phyloP scores from a whole-genome alignment of 1,140 invertebrate genomes.

The Sminthurinus signatus region DNA sequence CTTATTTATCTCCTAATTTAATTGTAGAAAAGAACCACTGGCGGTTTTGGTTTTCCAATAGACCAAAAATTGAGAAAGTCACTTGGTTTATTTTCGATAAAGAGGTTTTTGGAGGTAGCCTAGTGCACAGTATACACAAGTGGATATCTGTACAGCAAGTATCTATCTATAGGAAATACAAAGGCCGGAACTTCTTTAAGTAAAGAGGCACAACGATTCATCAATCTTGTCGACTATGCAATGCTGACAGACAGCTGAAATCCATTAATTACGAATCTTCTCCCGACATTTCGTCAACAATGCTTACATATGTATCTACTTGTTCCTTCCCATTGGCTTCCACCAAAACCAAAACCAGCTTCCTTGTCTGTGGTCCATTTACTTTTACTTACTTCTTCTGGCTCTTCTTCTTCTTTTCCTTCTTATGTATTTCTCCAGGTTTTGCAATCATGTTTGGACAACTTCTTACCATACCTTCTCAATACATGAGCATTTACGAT shows the following conservation, averaged over 20 bases:
- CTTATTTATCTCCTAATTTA: too few relatives aligned
- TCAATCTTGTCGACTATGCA: conserved; percentile 39
- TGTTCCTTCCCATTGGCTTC: too few relatives aligned
- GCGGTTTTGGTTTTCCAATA: too few relatives aligned
- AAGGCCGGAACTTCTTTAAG: conserved; percentile 41
- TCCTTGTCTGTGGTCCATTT: conserved; percentile 10
- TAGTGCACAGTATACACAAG: too few relatives aligned
- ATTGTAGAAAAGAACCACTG: too few relatives aligned
- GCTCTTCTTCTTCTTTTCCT: neutral
- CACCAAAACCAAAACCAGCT: conserved; percentile 1
- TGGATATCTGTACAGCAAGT: too few relatives aligned
- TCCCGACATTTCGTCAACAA: conserved; percentile 42
- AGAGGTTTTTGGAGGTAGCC: too few relatives aligned
- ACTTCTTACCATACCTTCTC: too few relatives aligned
- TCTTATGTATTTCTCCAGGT: neutral
- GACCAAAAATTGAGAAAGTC: too few relatives aligned
- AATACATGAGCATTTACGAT: too few relatives aligned
- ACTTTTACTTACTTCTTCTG: neutral
- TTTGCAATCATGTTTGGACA: neutral
- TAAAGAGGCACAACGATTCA: conserved; percentile 36
- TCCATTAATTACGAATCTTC: conserved; percentile 43
- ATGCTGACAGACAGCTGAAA: conserved; percentile 42
- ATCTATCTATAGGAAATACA: too few relatives aligned
- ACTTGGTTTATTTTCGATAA: too few relatives aligned
- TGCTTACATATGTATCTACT: conserved; percentile 22